A percentile compares a stretch with the other conserved stretches of the same genome.
These are phyloP conservation scores for Spatula clypeata DNA, from an alignment of 2,797 vertebrate species.

Conservation along the genomic window DNA sequence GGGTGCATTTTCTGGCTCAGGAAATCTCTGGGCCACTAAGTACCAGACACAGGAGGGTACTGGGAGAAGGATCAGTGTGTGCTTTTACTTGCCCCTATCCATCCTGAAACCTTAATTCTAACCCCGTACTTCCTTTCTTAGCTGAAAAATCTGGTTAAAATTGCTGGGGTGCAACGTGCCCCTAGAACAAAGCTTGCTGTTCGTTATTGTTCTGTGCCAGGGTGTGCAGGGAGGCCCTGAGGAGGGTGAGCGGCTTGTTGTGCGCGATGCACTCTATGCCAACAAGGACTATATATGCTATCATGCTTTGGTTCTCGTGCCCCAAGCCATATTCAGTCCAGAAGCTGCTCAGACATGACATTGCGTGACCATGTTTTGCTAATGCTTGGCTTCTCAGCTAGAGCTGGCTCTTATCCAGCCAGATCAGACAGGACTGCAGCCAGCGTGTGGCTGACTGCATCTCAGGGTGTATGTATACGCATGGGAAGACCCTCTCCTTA, in stretches of 20 bases:
- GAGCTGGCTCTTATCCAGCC: constrained; percentile 27
- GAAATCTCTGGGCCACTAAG: not conserved
- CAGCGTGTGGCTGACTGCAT: not conserved
- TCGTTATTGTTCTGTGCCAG: not conserved
- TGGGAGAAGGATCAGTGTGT: not conserved
- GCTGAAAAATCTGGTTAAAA: not conserved
- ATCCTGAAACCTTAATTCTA: not conserved
- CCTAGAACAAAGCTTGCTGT: not conserved
- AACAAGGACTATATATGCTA: not conserved
- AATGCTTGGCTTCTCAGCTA: constrained; percentile 7
- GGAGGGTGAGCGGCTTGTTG: not conserved
- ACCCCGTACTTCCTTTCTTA: not conserved
- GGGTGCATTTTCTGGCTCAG: not conserved
- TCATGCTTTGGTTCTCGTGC: not conserved
- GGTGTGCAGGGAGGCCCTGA: not conserved
- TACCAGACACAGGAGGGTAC: not conserved
- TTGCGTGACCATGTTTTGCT: constrained; percentile 32
- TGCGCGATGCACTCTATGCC: not conserved
- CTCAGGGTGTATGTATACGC: not conserved
- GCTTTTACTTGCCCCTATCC: not conserved
- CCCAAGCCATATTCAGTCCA: not conserved
- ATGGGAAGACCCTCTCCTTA: not conserved
- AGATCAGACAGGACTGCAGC: not conserved
- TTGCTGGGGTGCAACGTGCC: not conserved
- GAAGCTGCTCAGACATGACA: constrained; percentile 18